These are phyloP conservation scores for Epiperipatus broadwayi DNA, from an alignment of 2,888 invertebrate species.

Conservation along the genomic window DNA sequence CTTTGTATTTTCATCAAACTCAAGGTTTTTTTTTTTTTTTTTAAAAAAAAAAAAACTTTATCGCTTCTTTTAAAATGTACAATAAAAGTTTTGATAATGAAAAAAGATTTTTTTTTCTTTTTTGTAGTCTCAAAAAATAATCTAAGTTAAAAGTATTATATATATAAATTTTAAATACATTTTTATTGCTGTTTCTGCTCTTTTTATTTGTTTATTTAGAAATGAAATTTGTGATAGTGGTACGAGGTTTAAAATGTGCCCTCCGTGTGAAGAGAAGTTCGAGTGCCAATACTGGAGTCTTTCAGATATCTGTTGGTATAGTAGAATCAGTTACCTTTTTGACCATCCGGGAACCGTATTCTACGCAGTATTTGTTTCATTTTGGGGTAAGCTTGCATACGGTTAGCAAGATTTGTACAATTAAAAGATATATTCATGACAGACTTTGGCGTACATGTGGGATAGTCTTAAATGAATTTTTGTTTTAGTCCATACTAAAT, in stretches of 20 bases:
- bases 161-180: too few relatives aligned
- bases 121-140: too few relatives aligned
- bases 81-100: too few relatives aligned
- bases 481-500: neutral
- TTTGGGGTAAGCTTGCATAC: constrained; percentile 38
- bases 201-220: constrained; percentile 18
- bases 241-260: constrained; percentile 35
- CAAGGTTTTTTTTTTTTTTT: too few relatives aligned
- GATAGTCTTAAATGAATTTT: neutral
- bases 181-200: neutral
- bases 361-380: constrained; percentile 36
- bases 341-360: constrained; percentile 39
- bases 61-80: too few relatives aligned
- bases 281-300: constrained; percentile 37
- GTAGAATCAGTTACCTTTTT: constrained; percentile 34
- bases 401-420: neutral
- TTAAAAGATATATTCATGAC: neutral
- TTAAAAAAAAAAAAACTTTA: too few relatives aligned
- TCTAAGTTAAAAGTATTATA: too few relatives aligned
- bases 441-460: neutral
- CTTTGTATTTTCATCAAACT: too few relatives aligned
- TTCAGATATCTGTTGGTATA: constrained; percentile 35
- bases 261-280: constrained; percentile 34
- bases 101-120: too few relatives aligned
- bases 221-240: constrained; percentile 33